Evolutionary conservation across 2,888 invertebrate genomes (phyloP).

Genomic region (Acronicta aceris): DNA sequence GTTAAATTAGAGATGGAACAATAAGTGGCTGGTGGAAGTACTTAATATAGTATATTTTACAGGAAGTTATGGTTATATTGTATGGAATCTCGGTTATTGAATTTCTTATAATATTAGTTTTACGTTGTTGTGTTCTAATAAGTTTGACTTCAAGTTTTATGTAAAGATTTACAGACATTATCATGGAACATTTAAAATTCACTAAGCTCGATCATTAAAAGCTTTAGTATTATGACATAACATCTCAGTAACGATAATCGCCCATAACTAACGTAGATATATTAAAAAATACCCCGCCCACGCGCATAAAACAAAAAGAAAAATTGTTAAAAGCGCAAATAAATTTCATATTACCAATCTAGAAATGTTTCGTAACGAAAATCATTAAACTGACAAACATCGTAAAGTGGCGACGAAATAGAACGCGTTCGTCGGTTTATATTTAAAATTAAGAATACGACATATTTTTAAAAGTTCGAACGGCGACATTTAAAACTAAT

Average conservation of each 20-base stretch:
- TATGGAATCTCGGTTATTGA: not conserved
- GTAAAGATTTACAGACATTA: slow-evolving; percentile 11
- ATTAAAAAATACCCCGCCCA: slow-evolving; percentile 49
- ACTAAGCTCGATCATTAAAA: slow-evolving; percentile 55
- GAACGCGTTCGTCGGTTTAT: slow-evolving; percentile 85
- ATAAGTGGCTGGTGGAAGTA: not conserved
- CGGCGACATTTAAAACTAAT: slow-evolving; percentile 87
- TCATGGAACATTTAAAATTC: slow-evolving; percentile 44
- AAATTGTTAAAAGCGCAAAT: slow-evolving; percentile 69
- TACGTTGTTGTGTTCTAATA: slow-evolving; percentile 25
- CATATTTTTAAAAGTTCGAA: slow-evolving; percentile 88
- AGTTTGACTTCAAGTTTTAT: slow-evolving; percentile 22
- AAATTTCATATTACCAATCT: slow-evolving; percentile 77
- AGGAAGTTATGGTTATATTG: too few species aligned
- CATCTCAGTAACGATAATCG: slow-evolving; percentile 54
- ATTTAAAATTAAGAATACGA: slow-evolving; percentile 86
- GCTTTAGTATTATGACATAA: slow-evolving; percentile 50
- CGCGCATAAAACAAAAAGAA: slow-evolving; percentile 56
- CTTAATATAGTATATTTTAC: too few species aligned
- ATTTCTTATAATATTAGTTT: not conserved
- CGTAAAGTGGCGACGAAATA: slow-evolving; percentile 86
- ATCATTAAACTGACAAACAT: slow-evolving; percentile 84
- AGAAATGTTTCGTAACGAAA: slow-evolving; percentile 76
- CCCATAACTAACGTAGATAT: slow-evolving; percentile 48
- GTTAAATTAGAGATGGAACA: slow-evolving; percentile 21